Evolutionary conservation across 1,140 invertebrate species (phyloP).

Genomic region (Metaphire vulgaris): DNA sequence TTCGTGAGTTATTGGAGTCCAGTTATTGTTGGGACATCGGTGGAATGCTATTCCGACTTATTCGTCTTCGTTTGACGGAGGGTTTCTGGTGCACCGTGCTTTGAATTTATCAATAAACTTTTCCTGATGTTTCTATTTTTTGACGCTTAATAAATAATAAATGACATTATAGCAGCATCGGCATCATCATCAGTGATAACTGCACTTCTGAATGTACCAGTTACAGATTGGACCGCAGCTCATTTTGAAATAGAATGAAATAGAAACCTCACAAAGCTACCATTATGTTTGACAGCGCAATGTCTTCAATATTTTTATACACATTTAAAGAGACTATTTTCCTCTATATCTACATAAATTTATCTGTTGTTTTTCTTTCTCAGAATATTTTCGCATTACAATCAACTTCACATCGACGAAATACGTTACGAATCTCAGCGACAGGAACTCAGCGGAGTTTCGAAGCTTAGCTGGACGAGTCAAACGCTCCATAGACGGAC

Average conservation of each 20-base stretch:
- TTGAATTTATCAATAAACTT: too few species aligned
- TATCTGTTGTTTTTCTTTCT: constrained; percentile 34
- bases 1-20: too few species aligned
- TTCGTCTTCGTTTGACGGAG: too few species aligned
- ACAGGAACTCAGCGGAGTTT: constrained; percentile 49
- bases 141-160: too few species aligned
- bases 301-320: not conserved
- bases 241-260: not conserved
- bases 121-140: too few species aligned
- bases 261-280: not conserved
- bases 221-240: not conserved
- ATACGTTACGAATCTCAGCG: constrained; percentile 43
- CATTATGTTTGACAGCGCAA: not conserved
- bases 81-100: too few species aligned
- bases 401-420: constrained; percentile 49
- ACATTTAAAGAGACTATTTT: too few species aligned
- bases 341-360: not conserved
- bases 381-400: constrained; percentile 52
- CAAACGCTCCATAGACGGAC: constrained; percentile 42
- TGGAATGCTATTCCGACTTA: too few species aligned
- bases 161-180: too few species aligned
- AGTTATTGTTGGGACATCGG: too few species aligned
- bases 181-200: not conserved
- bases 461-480: constrained; percentile 44
- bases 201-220: not conserved